Base-by-base conservation (phyloP, 2,797 vertebrate species). In the Coregonus ussuriensis region DNA sequence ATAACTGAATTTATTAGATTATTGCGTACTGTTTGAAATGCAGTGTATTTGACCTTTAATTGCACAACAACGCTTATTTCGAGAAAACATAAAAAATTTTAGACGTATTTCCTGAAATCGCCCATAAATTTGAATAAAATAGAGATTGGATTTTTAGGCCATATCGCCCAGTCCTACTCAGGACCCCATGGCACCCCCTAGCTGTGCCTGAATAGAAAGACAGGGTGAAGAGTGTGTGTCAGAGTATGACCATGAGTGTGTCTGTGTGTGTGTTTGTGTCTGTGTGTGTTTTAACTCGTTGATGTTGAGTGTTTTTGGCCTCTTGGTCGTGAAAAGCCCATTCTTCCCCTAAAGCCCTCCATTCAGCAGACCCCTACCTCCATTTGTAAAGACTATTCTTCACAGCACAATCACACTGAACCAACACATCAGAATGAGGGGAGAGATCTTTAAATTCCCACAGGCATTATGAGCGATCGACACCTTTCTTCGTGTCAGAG, bases 301-400 rank as follows among this genome's bases (percentile, higher is more conserved):
- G 84, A 80, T 74, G 56, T n/a, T 78, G 82, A 74, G 79, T 15
- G 81, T 83, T 76, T 75, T 67, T 72, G 72, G 71, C 78, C 76
- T 76, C 68, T 9, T 47, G 59, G 77, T 33, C 66, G 78, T 63
- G 25, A 67, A 74, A 52, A 68, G 52, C 52, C 59, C 25, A 83
- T 86, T 88, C 74, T 75, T 76, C 54, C 75, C 80, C 81, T 74
- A 80, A 77, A 77, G 83, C 81, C 70, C 76, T 78, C 79, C 81
- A 77, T 88, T 89, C 54, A 4, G 68, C 56, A 72, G 21, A 69
- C 25, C 79, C 74, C 72, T 33, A 81, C 72, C 77, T 51, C 63
- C 56, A 53, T 79, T 79, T 82, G 79, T 80, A 68, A 80, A 82
- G 81, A 68, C 79, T 72, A 78, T 81, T 88, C 82, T 83, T 72